These are phyloP conservation scores for Temnothorax curvispinosus DNA, from an alignment of 1,140 invertebrate species.

Conservation along the genomic window DNA sequence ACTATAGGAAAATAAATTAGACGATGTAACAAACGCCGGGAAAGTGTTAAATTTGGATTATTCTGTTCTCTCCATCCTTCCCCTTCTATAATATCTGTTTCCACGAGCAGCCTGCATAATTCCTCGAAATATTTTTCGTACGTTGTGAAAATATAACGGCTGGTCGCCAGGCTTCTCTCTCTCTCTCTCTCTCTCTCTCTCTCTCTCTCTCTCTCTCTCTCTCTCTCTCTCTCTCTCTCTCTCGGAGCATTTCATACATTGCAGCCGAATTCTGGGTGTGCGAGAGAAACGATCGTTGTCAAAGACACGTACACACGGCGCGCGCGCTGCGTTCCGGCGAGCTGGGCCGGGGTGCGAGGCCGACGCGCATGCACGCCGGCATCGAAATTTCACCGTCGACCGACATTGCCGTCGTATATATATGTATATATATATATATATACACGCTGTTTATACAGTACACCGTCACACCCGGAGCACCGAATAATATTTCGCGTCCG, in stretches of 20 bases:
- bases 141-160: conserved; percentile 47
- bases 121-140: conserved; percentile 39
- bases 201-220: not conserved
- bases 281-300: conserved; percentile 54
- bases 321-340: conserved; percentile 4
- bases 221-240: not conserved
- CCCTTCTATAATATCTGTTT: not conserved
- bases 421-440: not conserved
- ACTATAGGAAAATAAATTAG: not conserved
- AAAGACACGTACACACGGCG: not conserved
- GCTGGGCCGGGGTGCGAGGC: conserved; percentile 8
- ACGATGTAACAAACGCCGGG: not conserved
- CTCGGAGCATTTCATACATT: conserved; percentile 39
- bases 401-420: conserved; percentile 2
- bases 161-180: not conserved
- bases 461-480: conserved; percentile 11
- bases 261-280: conserved; percentile 53
- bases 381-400: conserved; percentile 17
- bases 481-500: conserved; percentile 29
- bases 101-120: not conserved
- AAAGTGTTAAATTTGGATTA: not conserved
- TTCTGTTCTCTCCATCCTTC: conserved; percentile 1
- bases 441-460: not conserved
- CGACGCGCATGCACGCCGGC: conserved; percentile 57
- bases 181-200: not conserved